These are phyloP conservation scores for Pyralis farinalis DNA, from an alignment of 2,888 invertebrate species.

Conservation along the genomic window DNA sequence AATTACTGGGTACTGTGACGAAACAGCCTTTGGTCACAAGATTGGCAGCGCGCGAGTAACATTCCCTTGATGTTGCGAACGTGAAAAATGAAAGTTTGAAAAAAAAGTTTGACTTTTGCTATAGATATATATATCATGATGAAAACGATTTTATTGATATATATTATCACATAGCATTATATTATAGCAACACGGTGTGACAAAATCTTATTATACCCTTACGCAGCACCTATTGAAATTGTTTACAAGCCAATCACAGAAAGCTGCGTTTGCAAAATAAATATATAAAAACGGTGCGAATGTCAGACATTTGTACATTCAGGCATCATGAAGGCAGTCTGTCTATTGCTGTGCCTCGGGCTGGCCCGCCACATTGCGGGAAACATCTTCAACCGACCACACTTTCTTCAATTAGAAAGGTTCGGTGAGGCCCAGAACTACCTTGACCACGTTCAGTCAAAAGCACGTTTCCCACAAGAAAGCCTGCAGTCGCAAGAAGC, in stretches of 20 bases:
- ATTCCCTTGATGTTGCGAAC: too few relatives aligned
- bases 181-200: background rate
- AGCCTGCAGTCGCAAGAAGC: too few relatives aligned
- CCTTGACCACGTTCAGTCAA: constrained; percentile 30
- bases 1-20: too few relatives aligned
- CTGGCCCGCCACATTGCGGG: constrained; percentile 50
- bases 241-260: background rate
- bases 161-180: background rate
- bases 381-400: constrained; percentile 51
- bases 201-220: background rate
- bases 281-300: constrained; percentile 38
- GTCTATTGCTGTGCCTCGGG: constrained; percentile 54
- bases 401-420: constrained; percentile 29
- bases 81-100: too few relatives aligned
- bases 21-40: too few relatives aligned
- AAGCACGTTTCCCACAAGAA: too few relatives aligned
- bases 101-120: too few relatives aligned
- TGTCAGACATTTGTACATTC: constrained; percentile 26
- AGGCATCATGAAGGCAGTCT: constrained; percentile 61
- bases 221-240: background rate
- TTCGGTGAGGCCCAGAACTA: constrained; percentile 39
- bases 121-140: too few relatives aligned
- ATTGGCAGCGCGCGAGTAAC: too few relatives aligned
- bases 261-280: constrained; percentile 33
- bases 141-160: too few relatives aligned